These are phyloP conservation scores for Bombylius major DNA, from an alignment of 2,888 invertebrate species.

Conservation along the genomic window DNA sequence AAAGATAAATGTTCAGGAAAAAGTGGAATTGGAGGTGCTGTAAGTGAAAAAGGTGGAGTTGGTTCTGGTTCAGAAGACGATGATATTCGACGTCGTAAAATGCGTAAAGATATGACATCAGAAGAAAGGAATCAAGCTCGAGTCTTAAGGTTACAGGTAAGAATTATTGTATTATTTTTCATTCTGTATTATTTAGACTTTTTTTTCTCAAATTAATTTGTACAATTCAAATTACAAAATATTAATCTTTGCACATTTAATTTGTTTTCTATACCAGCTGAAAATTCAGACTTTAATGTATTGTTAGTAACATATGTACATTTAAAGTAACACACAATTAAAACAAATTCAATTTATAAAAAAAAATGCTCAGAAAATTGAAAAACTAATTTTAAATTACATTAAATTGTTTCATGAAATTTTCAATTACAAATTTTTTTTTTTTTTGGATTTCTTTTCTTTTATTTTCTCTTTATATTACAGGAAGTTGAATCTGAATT, in stretches of 20 bases:
- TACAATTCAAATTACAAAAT: not conserved
- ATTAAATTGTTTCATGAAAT: no score
- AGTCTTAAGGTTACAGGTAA: slow-evolving; percentile 70
- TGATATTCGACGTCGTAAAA: slow-evolving; percentile 65
- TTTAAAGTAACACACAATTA: no score
- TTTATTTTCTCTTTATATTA: not conserved
- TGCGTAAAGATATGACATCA: slow-evolving; percentile 81
- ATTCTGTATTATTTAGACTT: not conserved
- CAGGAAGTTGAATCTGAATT: slow-evolving; percentile 91
- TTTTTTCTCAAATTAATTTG: not conserved
- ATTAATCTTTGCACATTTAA: not conserved
- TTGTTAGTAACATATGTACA: no score
- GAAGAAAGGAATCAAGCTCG: slow-evolving; percentile 88
- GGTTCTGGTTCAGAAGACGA: slow-evolving; percentile 57
- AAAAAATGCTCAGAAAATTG: no score
- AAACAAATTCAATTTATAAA: no score
- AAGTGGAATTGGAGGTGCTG: slow-evolving; percentile 34
- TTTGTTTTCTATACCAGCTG: no score
- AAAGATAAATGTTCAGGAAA: slow-evolving; percentile 42
- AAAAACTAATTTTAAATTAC: no score
- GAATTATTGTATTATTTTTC: slow-evolving; percentile 6
- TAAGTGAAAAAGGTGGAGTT: slow-evolving; percentile 25
- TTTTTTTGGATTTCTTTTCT: no score
- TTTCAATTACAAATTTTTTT: no score
- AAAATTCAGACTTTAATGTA: no score